Percentiles rank a stretch among this genome's conserved stretches.
phyloP scores from a whole-genome alignment of 2,797 vertebrate species.

The Ctenochaetus hawaiiensis region DNA sequence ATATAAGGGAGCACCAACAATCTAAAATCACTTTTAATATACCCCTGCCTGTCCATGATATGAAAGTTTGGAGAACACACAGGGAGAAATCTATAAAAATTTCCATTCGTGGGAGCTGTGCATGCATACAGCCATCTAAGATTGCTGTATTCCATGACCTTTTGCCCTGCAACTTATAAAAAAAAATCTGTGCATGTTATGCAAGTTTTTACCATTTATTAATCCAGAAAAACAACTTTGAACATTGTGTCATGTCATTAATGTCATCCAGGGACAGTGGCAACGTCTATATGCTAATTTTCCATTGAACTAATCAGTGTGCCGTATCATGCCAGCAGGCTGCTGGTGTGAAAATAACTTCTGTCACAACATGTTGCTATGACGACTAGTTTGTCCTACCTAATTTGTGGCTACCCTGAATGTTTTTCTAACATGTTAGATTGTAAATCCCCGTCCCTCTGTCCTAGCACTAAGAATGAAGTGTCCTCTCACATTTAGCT shows the following conservation, averaged over 20 bases:
- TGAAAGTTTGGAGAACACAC: slow-evolving; percentile 11
- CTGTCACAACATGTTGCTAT: slow-evolving; percentile 30
- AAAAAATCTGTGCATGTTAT: slow-evolving; percentile 13
- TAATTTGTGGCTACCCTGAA: slow-evolving; percentile 10
- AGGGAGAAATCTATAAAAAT: slow-evolving; percentile 10
- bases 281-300: slow-evolving; percentile 45
- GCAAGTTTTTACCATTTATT: slow-evolving; percentile 16
- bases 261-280: slow-evolving; percentile 20
- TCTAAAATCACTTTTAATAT: slow-evolving; percentile 35
- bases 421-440: slow-evolving; percentile 13
- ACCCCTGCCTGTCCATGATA: slow-evolving; percentile 7
- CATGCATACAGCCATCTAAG: not conserved
- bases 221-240: slow-evolving; percentile 33
- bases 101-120: not conserved
- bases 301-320: slow-evolving; percentile 57
- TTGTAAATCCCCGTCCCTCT: not conserved
- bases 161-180: slow-evolving; percentile 15
- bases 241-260: slow-evolving; percentile 8
- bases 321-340: slow-evolving; percentile 8
- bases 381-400: slow-evolving; percentile 23
- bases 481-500: not conserved
- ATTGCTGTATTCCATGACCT: not conserved
- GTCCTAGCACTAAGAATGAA: not conserved
- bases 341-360: slow-evolving; percentile 31
- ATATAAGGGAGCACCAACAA: slow-evolving; percentile 17